phyloP scores from a whole-genome alignment of 2,888 invertebrate genomes.

The Autographa pulchrina region DNA sequence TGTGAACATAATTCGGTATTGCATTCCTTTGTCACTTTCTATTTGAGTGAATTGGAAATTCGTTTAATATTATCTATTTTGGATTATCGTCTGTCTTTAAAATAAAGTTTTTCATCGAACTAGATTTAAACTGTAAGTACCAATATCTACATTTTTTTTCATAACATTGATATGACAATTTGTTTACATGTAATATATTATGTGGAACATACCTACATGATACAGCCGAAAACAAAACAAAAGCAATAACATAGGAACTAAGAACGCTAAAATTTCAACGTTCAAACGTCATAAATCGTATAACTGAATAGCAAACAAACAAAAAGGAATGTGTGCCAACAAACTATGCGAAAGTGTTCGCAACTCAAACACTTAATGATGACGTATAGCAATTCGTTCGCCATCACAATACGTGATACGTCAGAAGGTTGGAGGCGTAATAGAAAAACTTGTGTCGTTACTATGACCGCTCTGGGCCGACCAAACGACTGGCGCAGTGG shows the following conservation, averaged over 20 bases:
- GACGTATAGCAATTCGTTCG: conserved; percentile 55
- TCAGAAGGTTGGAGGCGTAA: conserved; percentile 69
- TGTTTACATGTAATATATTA: too few species aligned
- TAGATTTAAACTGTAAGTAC: not conserved
- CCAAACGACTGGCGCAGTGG: conserved; percentile 15
- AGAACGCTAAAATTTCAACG: conserved; percentile 50
- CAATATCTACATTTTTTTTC: too few species aligned
- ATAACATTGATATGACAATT: too few species aligned
- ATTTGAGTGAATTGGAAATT: not conserved
- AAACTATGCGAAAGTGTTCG: conserved; percentile 55
- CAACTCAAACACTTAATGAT: conserved; percentile 57
- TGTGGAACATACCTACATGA: not conserved
- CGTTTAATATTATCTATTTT: not conserved
- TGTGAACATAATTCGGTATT: conserved; percentile 12
- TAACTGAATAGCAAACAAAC: conserved; percentile 49
- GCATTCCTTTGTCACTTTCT: conserved; percentile 5
- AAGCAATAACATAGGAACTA: conserved; percentile 41
- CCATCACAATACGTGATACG: conserved; percentile 61
- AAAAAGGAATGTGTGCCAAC: conserved; percentile 56
- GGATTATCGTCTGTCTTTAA: not conserved
- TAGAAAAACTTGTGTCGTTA: conserved; percentile 80
- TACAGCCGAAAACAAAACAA: conserved; percentile 16
- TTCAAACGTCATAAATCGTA: conserved; percentile 49
- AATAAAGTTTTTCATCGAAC: not conserved
- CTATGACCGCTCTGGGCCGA: conserved; percentile 63